phyloP scores from a whole-genome alignment of 2,797 vertebrate species.

The Malacoraja senta region DNA sequence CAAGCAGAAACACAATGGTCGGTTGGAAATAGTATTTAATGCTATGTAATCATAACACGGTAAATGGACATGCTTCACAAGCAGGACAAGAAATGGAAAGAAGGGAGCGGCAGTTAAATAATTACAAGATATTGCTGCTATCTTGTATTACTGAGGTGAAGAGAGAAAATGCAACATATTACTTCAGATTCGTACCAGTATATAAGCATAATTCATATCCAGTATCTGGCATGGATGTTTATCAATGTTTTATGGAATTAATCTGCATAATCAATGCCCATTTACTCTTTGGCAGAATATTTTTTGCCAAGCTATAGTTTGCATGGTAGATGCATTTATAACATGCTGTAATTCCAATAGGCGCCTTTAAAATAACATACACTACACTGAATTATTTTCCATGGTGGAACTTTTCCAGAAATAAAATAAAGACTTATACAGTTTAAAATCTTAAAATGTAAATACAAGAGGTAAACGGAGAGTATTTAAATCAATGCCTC shows the following conservation, averaged over 20 bases:
- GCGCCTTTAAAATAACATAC: not conserved
- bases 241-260: not conserved
- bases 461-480: not conserved
- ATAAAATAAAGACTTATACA: not conserved
- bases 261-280: not conserved
- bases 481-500: not conserved
- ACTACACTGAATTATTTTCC: not conserved
- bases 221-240: not conserved
- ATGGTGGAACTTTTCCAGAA: not conserved
- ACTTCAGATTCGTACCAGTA: not conserved
- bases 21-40: not conserved
- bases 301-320: not conserved
- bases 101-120: not conserved
- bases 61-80: not conserved
- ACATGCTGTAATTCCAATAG: not conserved
- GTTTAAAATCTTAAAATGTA: not conserved
- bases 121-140: not conserved
- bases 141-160: not conserved
- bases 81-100: not conserved
- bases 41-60: not conserved
- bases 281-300: not conserved
- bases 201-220: not conserved
- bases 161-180: not conserved
- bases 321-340: not conserved
- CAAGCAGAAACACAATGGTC: not conserved